Evolutionary conservation across 2,797 vertebrate species (phyloP), one percentile per base, ranked within the genome.

Genomic region (Todus mexicanus): DNA sequence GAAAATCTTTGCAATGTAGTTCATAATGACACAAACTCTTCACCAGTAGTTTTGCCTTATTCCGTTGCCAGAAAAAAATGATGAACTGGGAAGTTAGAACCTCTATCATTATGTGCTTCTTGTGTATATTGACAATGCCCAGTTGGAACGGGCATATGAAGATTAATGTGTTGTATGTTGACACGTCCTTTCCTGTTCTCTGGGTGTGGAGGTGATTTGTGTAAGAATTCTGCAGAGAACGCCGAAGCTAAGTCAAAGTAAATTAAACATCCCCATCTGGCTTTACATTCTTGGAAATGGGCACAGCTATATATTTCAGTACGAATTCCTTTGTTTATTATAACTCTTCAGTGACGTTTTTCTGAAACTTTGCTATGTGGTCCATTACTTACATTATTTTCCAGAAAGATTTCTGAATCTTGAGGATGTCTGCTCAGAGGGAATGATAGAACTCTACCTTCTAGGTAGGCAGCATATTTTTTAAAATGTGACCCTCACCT

Each of bases 231-330:
- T 89, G 57, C 77, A 87, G 88, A 84, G 64, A 65, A 66, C 2
- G 26, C 81, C 71, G 74, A 73, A 90, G 78, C 57, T 20, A 45
- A 84, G 74, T 54, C 77, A 7, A 60, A 76, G 86, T 23, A 74
- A 94, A 94, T 90, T 50, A 84, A 91, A 72, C 64, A 31, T 76
- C 45, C 64, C 85, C 73, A 84, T 86, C 90, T 94, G 94, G 88
- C 77, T 90, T 90, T 71, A 7, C n/a, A 53, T 90, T 33, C 79
- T 76, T 71, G 71, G 74, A 79, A 60, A 42, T 61, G 71, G 77
- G 27, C 83, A 42, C 31, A 45, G 45, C 51, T 45, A 4, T 63
- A 38, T 27, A 9, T 57, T 84, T 56, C 54, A 61, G 14, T 45
- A 18, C 20, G 75, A 43, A n/a, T 10, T 45, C 33, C 33, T 51